Base-by-base conservation (phyloP, 2,888 invertebrate genomes). In the Chymomyza caudatula region DNA sequence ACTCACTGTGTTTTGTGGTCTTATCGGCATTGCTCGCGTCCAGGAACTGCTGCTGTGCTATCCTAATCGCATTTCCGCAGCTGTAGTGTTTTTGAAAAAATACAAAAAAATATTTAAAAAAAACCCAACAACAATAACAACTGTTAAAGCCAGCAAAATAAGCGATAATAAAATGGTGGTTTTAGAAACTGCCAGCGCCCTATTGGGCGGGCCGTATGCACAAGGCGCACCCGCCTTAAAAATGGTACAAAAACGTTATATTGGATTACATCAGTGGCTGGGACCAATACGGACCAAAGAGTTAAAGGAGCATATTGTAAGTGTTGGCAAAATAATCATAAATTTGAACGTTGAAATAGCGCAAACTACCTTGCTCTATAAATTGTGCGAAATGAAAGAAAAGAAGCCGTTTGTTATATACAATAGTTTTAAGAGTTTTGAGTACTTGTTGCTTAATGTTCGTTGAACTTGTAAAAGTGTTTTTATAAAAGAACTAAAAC, bases 261-360 rank as follows among this genome's bases (percentile, higher is more conserved):
- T 96, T 90, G 96, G 95, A 92, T 93, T 96, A 90, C 97, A 97
- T 91, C 96, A 96, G 91, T 96, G 96, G 96, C 92, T 96, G 89
- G 95, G 96, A 88, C 96, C 96, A 78, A 93, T 94, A 87, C 93
- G 95, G 77, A 92, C 93, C 89, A 96, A 96, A 92, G 95, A 96
- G 92, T 92, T 94, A 88, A 95, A 94, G 91, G 92, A 94, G 87
- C 94, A 94, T 93, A 93, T 94, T 91, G 94, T 95, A 93, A 92
- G 92, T 92, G 42, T 3, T 0, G 2, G 11, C n/a, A n/a, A n/a
- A n/a, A n/a, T n/a, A n/a, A n/a, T n/a, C n/a, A n/a, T n/a, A n/a
- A n/a, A n/a, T n/a, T n/a, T n/a, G n/a, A n/a, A n/a, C n/a, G n/a
- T n/a, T n/a, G n/a, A n/a, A n/a, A n/a, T n/a, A n/a, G n/a, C n/a